Conservation (phyloP, 1,140 invertebrate species). For the Drosophila sproati region DNA sequence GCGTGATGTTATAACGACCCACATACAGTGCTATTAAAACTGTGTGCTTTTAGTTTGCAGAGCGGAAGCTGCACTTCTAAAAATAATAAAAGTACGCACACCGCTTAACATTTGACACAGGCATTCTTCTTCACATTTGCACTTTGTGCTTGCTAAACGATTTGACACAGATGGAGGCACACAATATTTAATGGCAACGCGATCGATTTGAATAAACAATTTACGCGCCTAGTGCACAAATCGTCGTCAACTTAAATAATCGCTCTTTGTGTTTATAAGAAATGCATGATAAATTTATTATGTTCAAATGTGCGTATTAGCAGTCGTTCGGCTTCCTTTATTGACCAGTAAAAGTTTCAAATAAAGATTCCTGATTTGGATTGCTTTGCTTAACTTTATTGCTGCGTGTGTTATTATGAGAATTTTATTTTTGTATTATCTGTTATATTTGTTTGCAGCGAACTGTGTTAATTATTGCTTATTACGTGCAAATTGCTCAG, state of each 20-base stretch:
- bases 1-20: conserved; percentile 60
- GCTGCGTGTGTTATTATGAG: conserved; percentile 30
- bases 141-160: conserved; percentile 36
- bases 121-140: conserved; percentile 1
- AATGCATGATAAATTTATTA: not conserved
- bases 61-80: conserved; percentile 23
- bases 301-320: conserved; percentile 18
- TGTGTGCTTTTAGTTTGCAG: conserved; percentile 5
- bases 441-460: conserved; percentile 1
- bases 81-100: not conserved
- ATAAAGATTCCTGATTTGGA: conserved; percentile 27
- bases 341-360: conserved; percentile 27
- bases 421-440: conserved; percentile 44
- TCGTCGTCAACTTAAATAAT: conserved; percentile 59
- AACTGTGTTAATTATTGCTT: conserved; percentile 62
- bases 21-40: conserved; percentile 31
- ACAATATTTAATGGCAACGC: conserved; percentile 58
- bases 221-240: conserved; percentile 56
- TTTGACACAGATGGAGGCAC: conserved; percentile 61
- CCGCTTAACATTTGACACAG: not conserved
- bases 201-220: conserved; percentile 79
- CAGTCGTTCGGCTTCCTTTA: conserved; percentile 16
- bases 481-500: conserved; percentile 54
- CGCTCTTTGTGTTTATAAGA: conserved; percentile 29
- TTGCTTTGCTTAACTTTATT: conserved; percentile 35